phyloP scores from a whole-genome alignment of 2,113 vertebrate species.

The Heterotilapia buettikoferi region DNA sequence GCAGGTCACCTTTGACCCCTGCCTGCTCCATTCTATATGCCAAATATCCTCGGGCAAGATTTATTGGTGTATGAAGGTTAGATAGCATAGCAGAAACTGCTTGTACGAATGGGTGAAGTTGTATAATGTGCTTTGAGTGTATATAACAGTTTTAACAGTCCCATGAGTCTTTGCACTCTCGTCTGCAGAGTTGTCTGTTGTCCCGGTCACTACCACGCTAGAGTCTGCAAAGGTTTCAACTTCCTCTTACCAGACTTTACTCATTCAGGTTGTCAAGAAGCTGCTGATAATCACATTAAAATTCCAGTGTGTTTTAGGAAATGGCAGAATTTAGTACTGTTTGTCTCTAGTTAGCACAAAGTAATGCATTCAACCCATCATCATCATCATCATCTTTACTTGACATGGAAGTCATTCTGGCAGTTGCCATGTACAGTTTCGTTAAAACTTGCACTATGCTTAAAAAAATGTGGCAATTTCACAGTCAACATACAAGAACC shows the following conservation, averaged over 20 bases:
- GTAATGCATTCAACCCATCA: neutral
- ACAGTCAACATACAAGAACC: neutral
- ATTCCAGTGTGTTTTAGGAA: neutral
- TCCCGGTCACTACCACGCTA: neutral
- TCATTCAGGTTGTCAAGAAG: neutral
- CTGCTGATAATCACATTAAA: neutral
- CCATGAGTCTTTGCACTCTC: neutral
- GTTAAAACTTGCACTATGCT: neutral
- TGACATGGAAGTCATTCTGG: neutral
- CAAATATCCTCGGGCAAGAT: neutral
- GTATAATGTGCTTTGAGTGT: neutral
- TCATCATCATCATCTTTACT: neutral
- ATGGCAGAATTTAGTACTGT: neutral
- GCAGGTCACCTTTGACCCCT: neutral
- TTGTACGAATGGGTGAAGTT: fast-evolving
- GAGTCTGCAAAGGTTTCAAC: neutral
- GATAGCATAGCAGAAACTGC: neutral
- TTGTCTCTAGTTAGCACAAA: neutral
- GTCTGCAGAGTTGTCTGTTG: neutral
- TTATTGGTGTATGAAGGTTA: neutral
- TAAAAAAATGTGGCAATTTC: neutral
- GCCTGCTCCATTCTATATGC: neutral
- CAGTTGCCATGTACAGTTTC: neutral
- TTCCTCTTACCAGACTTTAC: neutral
- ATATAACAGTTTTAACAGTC: neutral